A percentile compares a stretch with the other conserved stretches of the same genome.
These are phyloP conservation scores for Haliclona indistincta DNA, from an alignment of 37 sponge, comb jelly and placozoan genomes.

Conservation along the genomic window DNA sequence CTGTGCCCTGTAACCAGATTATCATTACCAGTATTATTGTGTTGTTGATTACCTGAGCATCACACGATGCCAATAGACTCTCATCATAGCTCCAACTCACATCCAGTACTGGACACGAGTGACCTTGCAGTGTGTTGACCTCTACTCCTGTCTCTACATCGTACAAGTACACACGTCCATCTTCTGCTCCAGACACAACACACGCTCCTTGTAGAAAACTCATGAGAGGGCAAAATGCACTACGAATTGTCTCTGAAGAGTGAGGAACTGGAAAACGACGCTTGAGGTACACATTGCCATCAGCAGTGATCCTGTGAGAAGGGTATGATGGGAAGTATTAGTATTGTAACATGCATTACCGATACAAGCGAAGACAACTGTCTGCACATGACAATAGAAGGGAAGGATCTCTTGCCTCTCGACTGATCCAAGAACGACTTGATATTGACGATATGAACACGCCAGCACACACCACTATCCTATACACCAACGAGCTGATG, in stretches of 20 bases:
- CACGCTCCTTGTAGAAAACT: conserved; percentile 81
- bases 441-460: conserved; percentile 68
- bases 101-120: conserved; percentile 78
- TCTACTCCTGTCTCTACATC: conserved; percentile 71
- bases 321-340: background rate
- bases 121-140: conserved; percentile 85
- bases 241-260: conserved; percentile 41
- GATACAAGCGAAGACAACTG: conserved; percentile 62
- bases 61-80: conserved; percentile 90
- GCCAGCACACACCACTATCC: conserved; percentile 70
- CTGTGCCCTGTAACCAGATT: conserved; percentile 51
- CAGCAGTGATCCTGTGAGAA: conserved; percentile 37
- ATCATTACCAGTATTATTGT: conserved; percentile 12
- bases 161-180: conserved; percentile 82
- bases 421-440: conserved; percentile 85
- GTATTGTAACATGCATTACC: conserved; percentile 12
- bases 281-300: conserved; percentile 71
- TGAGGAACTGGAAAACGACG: conserved; percentile 72
- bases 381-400: conserved; percentile 74
- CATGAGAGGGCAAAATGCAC: conserved; percentile 94
- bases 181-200: conserved; percentile 88
- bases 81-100: conserved; percentile 92
- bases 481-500: background rate
- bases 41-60: conserved; percentile 55
- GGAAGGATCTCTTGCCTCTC: conserved; percentile 87